phyloP scores from a whole-genome alignment of 2,888 invertebrate genomes.

The Microdon myrmicae region DNA sequence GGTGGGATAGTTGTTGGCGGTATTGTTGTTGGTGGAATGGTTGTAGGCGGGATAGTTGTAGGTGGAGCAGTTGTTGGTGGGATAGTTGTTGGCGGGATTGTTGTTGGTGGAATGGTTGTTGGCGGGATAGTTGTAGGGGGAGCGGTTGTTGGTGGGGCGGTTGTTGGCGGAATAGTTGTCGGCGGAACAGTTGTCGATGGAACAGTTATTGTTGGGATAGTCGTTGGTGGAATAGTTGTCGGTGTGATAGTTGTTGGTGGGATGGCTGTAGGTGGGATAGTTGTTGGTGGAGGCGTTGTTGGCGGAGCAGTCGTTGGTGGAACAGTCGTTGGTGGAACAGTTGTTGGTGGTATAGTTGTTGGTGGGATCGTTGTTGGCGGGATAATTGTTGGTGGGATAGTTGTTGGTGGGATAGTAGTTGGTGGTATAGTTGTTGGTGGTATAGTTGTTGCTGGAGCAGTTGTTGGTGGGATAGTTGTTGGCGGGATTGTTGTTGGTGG shows the following conservation, averaged over 20 bases:
- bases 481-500: background rate
- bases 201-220: background rate
- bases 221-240: background rate
- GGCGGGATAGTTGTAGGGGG: background rate
- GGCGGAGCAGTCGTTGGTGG: conserved; percentile 1
- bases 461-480: conserved; percentile 1
- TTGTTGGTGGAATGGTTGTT: conserved; percentile 1
- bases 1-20: background rate
- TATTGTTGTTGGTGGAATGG: background rate
- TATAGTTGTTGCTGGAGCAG: background rate
- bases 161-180: background rate
- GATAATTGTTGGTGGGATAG: background rate
- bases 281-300: background rate
- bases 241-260: no score
- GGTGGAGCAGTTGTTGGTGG: conserved; percentile 1
- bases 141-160: background rate
- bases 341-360: background rate
- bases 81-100: background rate
- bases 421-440: conserved; percentile 1
- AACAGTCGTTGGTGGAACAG: background rate
- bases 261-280: background rate
- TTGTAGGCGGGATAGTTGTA: no score
- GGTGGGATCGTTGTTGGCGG: background rate
- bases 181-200: conserved; percentile 1
- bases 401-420: background rate